Conservation (phyloP, 2,113 vertebrate genomes). For the Bubo bubo region DNA sequence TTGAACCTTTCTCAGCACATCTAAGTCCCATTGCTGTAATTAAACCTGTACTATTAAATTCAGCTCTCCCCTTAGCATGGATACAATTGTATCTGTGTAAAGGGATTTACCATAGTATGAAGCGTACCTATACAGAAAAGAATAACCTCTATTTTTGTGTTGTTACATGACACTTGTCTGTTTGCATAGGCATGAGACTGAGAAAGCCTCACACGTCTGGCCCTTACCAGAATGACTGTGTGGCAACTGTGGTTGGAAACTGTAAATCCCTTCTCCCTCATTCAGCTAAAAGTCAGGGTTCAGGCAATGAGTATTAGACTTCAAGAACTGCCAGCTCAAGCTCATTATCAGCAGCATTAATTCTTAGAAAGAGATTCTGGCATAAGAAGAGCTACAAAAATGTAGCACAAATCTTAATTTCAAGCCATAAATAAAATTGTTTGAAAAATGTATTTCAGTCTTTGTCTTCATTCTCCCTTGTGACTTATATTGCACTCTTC, state of each 20-base stretch:
- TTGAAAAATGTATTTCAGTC: background rate
- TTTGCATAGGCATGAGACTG: rapidly evolving
- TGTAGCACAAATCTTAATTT: background rate
- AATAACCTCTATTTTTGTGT: background rate
- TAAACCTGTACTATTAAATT: background rate
- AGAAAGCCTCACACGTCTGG: background rate
- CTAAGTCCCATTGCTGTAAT: background rate
- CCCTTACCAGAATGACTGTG: background rate
- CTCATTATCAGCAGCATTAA: background rate
- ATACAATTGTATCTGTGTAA: rapidly evolving
- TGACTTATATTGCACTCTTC: background rate
- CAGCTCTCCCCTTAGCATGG: background rate
- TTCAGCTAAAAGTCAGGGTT: background rate
- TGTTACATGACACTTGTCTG: background rate
- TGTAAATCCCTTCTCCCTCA: background rate
- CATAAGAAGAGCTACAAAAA: background rate
- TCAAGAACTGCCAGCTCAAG: background rate
- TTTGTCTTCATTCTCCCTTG: background rate
- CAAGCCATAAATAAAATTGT: background rate
- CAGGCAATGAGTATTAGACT: background rate
- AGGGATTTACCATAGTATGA: background rate
- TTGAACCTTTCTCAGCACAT: background rate
- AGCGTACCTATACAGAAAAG: rapidly evolving
- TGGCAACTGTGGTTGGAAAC: background rate
- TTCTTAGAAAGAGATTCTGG: background rate